These are phyloP conservation scores for Mesorhabditis sp. DNA, from an alignment of 2,888 invertebrate genomes.

Conservation along the genomic window DNA sequence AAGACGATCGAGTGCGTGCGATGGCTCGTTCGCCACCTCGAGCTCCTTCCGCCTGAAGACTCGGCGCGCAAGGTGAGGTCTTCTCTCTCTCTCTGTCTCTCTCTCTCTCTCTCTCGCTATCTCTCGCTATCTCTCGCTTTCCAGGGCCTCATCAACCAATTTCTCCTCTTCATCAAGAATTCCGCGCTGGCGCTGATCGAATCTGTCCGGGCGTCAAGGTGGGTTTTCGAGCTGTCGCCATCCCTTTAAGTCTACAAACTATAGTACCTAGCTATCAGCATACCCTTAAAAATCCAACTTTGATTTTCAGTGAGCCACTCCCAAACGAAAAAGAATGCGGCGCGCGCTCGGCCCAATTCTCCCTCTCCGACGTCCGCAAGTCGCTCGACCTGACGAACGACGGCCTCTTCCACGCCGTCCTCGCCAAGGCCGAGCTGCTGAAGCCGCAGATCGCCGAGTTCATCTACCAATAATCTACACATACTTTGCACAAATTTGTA, in stretches of 20 bases:
- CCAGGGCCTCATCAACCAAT: constrained; percentile 44
- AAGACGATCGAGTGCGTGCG: constrained; percentile 27
- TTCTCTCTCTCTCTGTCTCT: background rate
- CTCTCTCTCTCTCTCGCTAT: too few species aligned
- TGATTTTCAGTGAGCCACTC: constrained; percentile 24
- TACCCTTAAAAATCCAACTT: background rate
- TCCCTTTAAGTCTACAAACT: background rate
- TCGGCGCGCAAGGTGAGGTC: constrained; percentile 6
- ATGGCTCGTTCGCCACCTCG: constrained; percentile 36
- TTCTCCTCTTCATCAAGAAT: constrained; percentile 46
- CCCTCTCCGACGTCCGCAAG: constrained; percentile 31
- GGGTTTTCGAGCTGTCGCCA: background rate
- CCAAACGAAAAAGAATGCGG: constrained; percentile 31
- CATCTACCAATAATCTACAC: constrained; percentile 25
- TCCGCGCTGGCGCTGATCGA: constrained; percentile 38
- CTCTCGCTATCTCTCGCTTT: background rate
- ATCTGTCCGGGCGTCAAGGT: constrained; percentile 39
- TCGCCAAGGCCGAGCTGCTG: constrained; percentile 48
- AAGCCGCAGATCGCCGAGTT: constrained; percentile 47
- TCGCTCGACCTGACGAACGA: constrained; percentile 34
- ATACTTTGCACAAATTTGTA: background rate
- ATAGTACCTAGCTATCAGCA: background rate
- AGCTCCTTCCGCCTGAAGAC: constrained; percentile 36
- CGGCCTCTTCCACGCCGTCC: constrained; percentile 40
- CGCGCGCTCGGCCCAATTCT: constrained; percentile 26